Evolutionary conservation across 1,140 invertebrate genomes (phyloP).

Genomic region (Drosophila arizonae): DNA sequence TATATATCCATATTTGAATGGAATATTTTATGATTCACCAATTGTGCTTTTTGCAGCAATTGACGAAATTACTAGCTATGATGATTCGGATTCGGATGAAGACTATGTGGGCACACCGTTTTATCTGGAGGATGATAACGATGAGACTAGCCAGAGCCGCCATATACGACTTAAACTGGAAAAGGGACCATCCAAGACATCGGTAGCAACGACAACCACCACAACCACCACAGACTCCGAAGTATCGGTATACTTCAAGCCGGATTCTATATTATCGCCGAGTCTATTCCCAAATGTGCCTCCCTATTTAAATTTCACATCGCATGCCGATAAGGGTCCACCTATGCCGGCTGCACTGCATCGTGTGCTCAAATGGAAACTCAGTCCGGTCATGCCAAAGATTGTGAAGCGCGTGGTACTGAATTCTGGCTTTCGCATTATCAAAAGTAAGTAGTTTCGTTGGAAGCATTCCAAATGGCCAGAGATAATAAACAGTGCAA

Average conservation of each 20-base stretch:
- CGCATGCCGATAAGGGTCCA: conserved; percentile 87
- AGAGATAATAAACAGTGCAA: too few species aligned
- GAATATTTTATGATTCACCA: not conserved
- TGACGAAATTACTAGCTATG: conserved; percentile 73
- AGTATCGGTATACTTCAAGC: conserved; percentile 62
- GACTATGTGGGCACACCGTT: conserved; percentile 74
- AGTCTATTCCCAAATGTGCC: conserved; percentile 94
- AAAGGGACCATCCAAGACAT: conserved; percentile 48
- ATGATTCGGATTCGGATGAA: conserved; percentile 77
- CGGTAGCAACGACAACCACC: conserved; percentile 49
- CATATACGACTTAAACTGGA: conserved; percentile 61
- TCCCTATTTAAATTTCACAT: conserved; percentile 93
- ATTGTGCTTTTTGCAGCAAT: conserved; percentile 47
- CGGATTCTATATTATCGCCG: conserved; percentile 85
- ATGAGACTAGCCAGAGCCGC: conserved; percentile 67
- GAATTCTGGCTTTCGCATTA: conserved; percentile 93
- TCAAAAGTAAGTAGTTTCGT: conserved; percentile 86
- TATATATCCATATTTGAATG: conserved; percentile 2
- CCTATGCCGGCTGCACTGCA: conserved; percentile 87
- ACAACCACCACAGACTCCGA: conserved; percentile 59
- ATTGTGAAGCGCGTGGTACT: conserved; percentile 92
- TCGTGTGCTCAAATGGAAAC: conserved; percentile 94
- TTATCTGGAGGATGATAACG: conserved; percentile 61
- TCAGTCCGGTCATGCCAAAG: conserved; percentile 94
- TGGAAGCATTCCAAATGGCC: not conserved